These are phyloP conservation scores for Diuraphis noxia DNA, from an alignment of 1,140 invertebrate species.

Conservation along the genomic window DNA sequence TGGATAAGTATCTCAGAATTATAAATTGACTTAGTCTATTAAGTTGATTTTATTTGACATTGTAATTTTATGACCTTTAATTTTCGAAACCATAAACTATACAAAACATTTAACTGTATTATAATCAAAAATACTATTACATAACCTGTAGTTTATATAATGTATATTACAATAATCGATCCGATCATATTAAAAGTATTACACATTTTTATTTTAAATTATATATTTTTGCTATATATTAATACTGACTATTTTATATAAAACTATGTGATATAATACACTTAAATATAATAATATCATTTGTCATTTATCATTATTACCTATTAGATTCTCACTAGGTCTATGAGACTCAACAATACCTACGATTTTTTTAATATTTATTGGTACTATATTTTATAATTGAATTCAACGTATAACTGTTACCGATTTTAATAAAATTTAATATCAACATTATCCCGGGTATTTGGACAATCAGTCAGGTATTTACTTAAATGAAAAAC, in stretches of 20 bases:
- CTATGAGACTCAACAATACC: not conserved
- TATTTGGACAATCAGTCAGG: too few species aligned
- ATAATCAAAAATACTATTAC: not conserved
- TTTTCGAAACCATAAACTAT: slow-evolving; percentile 9
- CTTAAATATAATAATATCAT: not conserved
- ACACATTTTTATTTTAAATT: not conserved
- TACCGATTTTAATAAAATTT: not conserved
- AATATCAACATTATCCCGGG: not conserved
- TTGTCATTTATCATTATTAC: not conserved
- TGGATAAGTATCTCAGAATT: not conserved
- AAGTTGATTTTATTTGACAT: not conserved
- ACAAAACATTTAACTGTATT: not conserved
- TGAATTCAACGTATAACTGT: not conserved
- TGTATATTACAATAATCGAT: not conserved
- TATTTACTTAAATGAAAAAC: not conserved
- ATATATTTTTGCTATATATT: not conserved
- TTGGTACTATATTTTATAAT: not conserved
- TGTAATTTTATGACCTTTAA: not conserved
- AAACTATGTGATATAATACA: too few species aligned
- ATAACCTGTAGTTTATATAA: too few species aligned
- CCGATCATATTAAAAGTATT: not conserved
- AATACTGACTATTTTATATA: not conserved
- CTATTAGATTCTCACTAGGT: not conserved
- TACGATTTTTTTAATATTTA: not conserved
- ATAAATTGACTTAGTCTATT: not conserved